Percentiles rank a stretch among this genome's conserved stretches.
These are phyloP conservation scores for Halcyon malimbica DNA, from an alignment of 2,113 vertebrate genomes.

Conservation along the genomic window DNA sequence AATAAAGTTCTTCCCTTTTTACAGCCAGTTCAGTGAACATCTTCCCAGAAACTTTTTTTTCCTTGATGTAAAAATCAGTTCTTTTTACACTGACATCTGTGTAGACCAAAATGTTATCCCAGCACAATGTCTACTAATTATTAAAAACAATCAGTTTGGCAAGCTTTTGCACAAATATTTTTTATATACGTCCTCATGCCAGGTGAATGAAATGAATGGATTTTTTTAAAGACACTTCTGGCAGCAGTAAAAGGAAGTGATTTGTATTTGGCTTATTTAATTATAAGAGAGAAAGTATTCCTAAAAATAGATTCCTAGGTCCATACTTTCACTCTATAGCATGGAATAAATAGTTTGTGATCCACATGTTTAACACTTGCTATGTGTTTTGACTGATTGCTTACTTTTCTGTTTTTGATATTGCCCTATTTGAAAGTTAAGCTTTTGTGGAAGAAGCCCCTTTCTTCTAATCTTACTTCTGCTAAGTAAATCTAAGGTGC, in stretches of 20 bases:
- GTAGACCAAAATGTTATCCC: background rate
- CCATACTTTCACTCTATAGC: background rate
- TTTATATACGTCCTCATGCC: background rate
- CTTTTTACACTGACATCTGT: background rate
- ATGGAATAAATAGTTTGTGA: background rate
- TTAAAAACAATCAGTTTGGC: background rate
- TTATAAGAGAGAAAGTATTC: background rate
- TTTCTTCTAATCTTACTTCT: background rate
- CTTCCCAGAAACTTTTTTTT: background rate
- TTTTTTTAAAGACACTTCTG: background rate
- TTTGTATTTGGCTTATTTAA: background rate
- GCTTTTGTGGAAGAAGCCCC: background rate
- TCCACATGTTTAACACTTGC: background rate
- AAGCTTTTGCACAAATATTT: background rate
- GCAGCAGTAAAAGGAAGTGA: background rate
- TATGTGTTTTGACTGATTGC: background rate
- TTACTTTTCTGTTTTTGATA: background rate
- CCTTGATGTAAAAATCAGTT: background rate
- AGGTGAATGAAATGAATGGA: background rate
- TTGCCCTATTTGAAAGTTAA: background rate
- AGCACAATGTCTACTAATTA: background rate
- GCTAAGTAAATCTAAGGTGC: background rate
- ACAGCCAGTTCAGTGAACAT: background rate
- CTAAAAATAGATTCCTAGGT: background rate
- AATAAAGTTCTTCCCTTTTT: background rate